Conservation (phyloP, 2,888 invertebrate species). For the Xestia ashworthii region DNA sequence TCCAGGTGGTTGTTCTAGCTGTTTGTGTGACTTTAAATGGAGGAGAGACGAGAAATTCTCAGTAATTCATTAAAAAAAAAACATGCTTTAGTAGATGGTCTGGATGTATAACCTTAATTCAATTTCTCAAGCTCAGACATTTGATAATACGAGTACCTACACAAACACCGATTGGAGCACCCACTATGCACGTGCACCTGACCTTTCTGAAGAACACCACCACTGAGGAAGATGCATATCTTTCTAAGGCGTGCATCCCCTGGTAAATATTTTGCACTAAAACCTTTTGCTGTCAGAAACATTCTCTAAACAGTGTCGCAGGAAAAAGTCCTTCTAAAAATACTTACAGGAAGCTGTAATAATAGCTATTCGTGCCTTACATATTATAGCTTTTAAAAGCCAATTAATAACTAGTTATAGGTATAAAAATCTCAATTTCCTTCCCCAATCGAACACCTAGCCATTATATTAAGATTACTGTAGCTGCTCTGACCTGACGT, state of each 20-base stretch:
- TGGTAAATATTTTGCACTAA: neutral
- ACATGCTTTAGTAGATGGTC: no score
- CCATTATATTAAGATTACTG: neutral
- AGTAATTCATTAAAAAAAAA: no score
- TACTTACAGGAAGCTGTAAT: neutral
- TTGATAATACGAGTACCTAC: no score
- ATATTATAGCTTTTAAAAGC: neutral
- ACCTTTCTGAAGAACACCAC: neutral
- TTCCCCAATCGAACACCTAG: neutral
- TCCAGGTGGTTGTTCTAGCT: no score
- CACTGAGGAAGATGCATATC: neutral
- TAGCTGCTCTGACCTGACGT: constrained; percentile 17
- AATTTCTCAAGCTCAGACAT: neutral
- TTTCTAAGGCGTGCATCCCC: neutral
- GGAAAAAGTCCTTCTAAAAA: neutral
- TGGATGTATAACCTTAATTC: no score
- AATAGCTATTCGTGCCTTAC: neutral
- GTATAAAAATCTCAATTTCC: constrained; percentile 1
- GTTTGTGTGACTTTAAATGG: no score
- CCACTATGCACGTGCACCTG: neutral
- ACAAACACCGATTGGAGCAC: neutral
- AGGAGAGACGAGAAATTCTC: no score
- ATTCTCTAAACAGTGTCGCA: neutral
- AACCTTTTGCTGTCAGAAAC: neutral
- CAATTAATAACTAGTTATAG: neutral